Evolutionary conservation across 2,797 vertebrate genomes (phyloP).

Genomic region (Ispidina picta): DNA sequence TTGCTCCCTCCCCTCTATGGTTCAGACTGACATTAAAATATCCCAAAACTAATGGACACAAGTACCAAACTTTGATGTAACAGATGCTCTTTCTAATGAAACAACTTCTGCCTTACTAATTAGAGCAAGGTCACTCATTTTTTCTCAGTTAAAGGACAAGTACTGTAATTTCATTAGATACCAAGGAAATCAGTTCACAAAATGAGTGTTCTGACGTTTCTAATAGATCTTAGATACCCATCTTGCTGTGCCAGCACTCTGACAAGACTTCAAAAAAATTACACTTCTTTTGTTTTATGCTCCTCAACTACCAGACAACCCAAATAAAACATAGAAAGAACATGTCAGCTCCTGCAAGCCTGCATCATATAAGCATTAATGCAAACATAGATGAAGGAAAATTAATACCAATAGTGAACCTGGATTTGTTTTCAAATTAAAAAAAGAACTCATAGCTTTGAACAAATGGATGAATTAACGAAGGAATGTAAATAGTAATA

Average conservation of each 20-base stretch:
- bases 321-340: neutral
- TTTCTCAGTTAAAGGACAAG: neutral
- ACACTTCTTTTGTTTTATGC: neutral
- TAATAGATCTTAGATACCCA: neutral
- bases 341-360: neutral
- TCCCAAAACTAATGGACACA: neutral
- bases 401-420: slow-evolving; percentile 2
- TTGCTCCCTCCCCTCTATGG: rapidly evolving
- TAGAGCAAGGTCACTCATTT: neutral
- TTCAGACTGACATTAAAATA: neutral
- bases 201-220: neutral
- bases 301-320: neutral
- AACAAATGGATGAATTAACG: slow-evolving; percentile 11
- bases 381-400: neutral
- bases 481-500: slow-evolving; percentile 14
- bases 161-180: neutral
- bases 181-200: neutral
- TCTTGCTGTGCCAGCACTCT: neutral
- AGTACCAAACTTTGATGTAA: neutral
- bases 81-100: neutral
- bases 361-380: neutral
- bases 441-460: slow-evolving; percentile 10
- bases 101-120: neutral
- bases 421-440: slow-evolving; percentile 14
- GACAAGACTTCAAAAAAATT: neutral